Conservation (phyloP, 2,797 vertebrate species). For the Hydrolagus colliei region DNA sequence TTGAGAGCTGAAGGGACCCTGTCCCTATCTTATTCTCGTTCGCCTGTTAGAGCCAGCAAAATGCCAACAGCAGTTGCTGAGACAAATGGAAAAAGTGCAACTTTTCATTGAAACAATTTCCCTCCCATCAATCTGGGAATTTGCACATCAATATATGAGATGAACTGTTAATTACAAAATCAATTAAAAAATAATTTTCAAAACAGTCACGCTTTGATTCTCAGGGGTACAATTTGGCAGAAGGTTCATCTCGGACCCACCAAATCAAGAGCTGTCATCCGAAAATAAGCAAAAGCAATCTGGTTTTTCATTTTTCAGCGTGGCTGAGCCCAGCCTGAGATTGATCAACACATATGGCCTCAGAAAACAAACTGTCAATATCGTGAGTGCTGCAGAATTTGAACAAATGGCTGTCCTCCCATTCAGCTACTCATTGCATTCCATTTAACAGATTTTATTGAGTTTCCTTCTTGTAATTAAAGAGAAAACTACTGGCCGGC, state of each 20-base stretch:
- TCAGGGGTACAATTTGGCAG: conserved; percentile 76
- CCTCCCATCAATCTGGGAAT: conserved; percentile 60
- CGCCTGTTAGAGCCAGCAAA: conserved; percentile 48
- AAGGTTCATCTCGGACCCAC: conserved; percentile 64
- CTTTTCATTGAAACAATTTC: conserved; percentile 68
- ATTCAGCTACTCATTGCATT: conserved; percentile 84
- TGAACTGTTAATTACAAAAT: conserved; percentile 86
- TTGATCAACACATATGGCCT: conserved; percentile 88
- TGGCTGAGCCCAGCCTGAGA: conserved; percentile 81
- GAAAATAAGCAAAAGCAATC: conserved; percentile 76
- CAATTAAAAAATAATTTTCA: conserved; percentile 85
- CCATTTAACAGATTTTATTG: conserved; percentile 99
- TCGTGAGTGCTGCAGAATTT: conserved; percentile 80
- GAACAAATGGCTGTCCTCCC: conserved; percentile 86
- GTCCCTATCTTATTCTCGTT: neutral
- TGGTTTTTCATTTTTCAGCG: conserved; percentile 85
- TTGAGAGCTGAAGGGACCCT: neutral
- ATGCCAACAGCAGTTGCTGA: conserved; percentile 54
- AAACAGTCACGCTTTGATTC: conserved; percentile 66
- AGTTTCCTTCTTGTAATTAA: conserved; percentile 99
- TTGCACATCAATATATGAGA: conserved; percentile 65
- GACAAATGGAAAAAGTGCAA: conserved; percentile 63
- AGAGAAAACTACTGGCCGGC: conserved; percentile 95
- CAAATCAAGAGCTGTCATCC: conserved; percentile 73
- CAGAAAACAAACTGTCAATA: conserved; percentile 93